Evolutionary conservation across 2,797 vertebrate species (phyloP), one percentile per base, ranked within the genome.

Genomic region (Perdix hodgsoniae): DNA sequence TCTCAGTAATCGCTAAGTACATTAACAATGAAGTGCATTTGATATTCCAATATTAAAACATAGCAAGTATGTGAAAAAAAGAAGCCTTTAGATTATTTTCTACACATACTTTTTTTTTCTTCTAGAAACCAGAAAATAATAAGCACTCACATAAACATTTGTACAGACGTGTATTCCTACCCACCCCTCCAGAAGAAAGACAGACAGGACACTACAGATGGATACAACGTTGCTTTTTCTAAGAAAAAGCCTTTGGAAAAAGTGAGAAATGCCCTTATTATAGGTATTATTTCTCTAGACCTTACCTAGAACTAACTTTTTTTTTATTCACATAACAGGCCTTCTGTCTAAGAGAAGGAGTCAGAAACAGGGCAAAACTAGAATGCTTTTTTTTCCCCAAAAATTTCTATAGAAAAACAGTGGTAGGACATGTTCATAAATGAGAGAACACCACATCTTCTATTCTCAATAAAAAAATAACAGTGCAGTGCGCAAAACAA

Each of bases 11-110:
- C 39, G 56, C 60, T 94, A 54, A 85, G 40, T 76, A 77, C 13
- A 49, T 83, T 85, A 91, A 78, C 2, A 7, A 12, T 69, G 66
- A 31, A 77, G 42, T 59, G 44, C 35, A 90, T 93, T 95, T 91
- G 59, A 56, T 91, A 42, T 63, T 92, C 73, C 67, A 64, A 10
- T 84, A 86, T 81, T 93, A 95, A 91, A 91, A 94, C 26, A 74
- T 35, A 91, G 39, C 74, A 89, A 67, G 73, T 69, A 72, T 18
- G 26, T 60, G 40, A 42, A 77, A 64, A 59, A 79, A 67, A 60
- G 8, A 40, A 91, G 29, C 26, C 39, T 52, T 40, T 60, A n/a
- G 27, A 87, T 60, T 83, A 14, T 74, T 90, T 95, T 89, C 71
- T 52, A 94, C 1, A 4, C 40, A 94, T 76, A 54, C 29, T 14